Evolutionary conservation across 2,113 vertebrate species (phyloP).

Genomic region (Pleuronectes platessa): DNA sequence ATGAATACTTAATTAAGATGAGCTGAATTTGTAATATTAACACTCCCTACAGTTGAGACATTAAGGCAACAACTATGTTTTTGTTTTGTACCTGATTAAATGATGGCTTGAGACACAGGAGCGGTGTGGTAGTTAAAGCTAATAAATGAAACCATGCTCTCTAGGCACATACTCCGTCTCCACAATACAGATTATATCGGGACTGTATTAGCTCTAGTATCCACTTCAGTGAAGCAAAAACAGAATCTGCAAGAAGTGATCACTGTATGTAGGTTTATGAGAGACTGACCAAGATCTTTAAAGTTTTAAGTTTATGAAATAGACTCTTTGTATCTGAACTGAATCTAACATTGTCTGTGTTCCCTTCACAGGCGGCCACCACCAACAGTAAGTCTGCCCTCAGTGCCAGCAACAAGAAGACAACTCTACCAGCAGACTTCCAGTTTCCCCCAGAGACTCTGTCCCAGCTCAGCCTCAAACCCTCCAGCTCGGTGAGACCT

Average conservation of each 20-base stretch:
- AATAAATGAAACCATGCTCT: neutral
- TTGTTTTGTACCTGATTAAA: neutral
- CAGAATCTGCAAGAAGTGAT: neutral
- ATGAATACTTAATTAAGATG: neutral
- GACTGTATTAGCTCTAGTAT: no score
- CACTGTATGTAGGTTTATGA: neutral
- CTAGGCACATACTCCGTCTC: no score
- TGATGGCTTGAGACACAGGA: neutral
- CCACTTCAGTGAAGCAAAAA: no score
- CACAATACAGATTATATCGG: no score
- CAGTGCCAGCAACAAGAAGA: slow-evolving; percentile 82
- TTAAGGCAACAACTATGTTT: neutral
- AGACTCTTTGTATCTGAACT: neutral
- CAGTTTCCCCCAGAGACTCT: slow-evolving; percentile 86
- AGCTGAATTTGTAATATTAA: neutral
- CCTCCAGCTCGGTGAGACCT: slow-evolving; percentile 82
- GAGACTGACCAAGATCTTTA: neutral
- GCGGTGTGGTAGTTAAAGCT: neutral
- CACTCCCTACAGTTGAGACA: no score
- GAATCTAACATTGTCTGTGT: neutral
- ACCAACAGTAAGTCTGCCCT: slow-evolving; percentile 86
- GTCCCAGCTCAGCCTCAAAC: slow-evolving; percentile 88
- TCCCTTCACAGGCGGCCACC: slow-evolving; percentile 82
- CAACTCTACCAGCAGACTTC: slow-evolving; percentile 90
- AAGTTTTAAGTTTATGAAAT: neutral